These are phyloP conservation scores for Falco punctatus DNA, from an alignment of 2,113 vertebrate genomes.

Conservation along the genomic window DNA sequence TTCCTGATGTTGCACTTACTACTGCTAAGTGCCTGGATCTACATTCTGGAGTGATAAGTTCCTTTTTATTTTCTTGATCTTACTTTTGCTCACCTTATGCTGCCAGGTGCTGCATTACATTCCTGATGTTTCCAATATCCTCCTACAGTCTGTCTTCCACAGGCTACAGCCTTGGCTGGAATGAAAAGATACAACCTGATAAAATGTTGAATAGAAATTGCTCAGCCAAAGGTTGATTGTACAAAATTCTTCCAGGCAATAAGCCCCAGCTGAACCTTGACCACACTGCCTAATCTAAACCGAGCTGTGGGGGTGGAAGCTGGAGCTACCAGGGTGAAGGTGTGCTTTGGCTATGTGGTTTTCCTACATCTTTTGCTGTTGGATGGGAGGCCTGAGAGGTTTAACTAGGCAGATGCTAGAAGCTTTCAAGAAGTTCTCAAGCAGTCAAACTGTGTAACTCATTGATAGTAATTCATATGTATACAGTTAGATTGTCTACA, in stretches of 20 bases:
- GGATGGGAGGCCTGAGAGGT: not conserved
- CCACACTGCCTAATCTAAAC: not conserved
- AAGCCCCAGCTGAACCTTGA: not conserved
- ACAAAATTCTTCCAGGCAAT: not conserved
- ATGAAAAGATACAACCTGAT: not conserved
- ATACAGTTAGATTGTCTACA: not conserved
- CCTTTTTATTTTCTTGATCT: not conserved
- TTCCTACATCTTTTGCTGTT: not conserved
- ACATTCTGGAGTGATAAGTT: not conserved
- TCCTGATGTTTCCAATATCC: not conserved
- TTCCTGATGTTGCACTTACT: not conserved
- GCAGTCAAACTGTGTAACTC: not conserved
- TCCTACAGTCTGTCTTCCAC: not conserved
- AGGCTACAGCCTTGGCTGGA: not conserved
- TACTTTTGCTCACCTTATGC: not conserved
- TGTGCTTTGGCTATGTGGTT: not conserved
- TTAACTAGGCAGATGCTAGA: not conserved
- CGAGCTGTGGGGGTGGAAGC: accelerated
- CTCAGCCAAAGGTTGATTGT: not conserved
- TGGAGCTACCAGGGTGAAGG: not conserved
- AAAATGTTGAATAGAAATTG: not conserved
- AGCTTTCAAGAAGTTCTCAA: not conserved
- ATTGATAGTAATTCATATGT: not conserved
- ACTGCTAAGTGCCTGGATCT: not conserved
- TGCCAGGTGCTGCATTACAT: not conserved